A percentile compares a stretch with the other conserved stretches of the same genome.
These are phyloP conservation scores for Turritopsis rubra DNA, from an alignment of 30 jellyfish, hydroid and myxozoan species.

Conservation along the genomic window DNA sequence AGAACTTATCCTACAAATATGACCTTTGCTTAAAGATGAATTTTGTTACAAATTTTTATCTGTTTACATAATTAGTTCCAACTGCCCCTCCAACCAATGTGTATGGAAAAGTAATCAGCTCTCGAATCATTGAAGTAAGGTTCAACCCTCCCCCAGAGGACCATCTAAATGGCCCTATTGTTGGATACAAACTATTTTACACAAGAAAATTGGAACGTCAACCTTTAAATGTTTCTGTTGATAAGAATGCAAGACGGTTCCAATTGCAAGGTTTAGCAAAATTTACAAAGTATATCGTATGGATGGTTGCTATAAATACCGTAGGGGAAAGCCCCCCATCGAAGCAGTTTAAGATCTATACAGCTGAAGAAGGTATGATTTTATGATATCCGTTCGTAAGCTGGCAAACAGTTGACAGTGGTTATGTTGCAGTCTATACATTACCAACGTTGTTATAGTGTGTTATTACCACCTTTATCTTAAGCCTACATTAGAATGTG, in stretches of 20 bases:
- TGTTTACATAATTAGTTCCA: conserved; percentile 51
- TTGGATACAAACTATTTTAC: conserved; percentile 64
- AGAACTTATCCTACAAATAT: no score
- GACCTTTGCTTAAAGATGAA: background rate
- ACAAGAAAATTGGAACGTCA: conserved; percentile 58
- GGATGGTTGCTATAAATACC: conserved; percentile 74
- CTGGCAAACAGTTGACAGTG: no score
- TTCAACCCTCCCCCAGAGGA: conserved; percentile 79
- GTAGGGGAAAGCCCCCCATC: conserved; percentile 95
- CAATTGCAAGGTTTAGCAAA: conserved; percentile 81
- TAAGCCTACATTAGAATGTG: no score
- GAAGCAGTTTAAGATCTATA: conserved; percentile 55
- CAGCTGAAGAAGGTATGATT: conserved; percentile 90
- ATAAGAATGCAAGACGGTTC: conserved; percentile 37
- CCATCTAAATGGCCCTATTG: conserved; percentile 62
- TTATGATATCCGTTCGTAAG: no score
- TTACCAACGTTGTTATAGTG: no score
- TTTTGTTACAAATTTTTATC: background rate
- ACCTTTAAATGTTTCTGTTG: conserved; percentile 54
- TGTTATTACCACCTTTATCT: no score
- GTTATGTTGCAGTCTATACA: no score
- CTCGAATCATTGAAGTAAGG: conserved; percentile 71
- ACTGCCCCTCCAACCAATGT: conserved; percentile 91
- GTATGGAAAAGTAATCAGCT: conserved; percentile 76
- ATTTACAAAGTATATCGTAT: conserved; percentile 69